A percentile compares a stretch with the other conserved stretches of the same genome.
Evolutionary conservation across 1,140 invertebrate species (phyloP).

Genomic region (Conus betulinus): DNA sequence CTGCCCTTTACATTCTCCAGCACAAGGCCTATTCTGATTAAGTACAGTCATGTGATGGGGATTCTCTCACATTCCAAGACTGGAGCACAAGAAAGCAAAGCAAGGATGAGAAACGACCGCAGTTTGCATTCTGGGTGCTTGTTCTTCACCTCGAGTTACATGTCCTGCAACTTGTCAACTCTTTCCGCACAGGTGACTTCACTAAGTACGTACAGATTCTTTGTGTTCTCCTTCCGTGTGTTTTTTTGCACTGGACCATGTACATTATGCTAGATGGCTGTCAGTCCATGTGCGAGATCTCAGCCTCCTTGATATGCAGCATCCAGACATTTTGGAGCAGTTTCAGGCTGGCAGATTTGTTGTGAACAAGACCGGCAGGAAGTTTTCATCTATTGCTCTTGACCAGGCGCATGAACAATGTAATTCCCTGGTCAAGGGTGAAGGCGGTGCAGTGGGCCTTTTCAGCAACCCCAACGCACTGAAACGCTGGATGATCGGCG

Average conservation of each 20-base stretch:
- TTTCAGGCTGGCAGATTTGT: background rate
- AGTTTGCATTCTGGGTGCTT: no score
- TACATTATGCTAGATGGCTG: conserved; percentile 56
- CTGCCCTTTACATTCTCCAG: no score
- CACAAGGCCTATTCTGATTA: no score
- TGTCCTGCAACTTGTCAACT: no score
- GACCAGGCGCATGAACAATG: conserved; percentile 58
- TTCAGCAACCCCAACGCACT: background rate
- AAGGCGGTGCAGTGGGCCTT: conserved; percentile 39
- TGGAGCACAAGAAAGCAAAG: no score
- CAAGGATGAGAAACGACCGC: no score
- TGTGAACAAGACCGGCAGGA: conserved; percentile 2
- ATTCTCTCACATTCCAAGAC: no score
- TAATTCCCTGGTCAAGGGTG: conserved; percentile 54
- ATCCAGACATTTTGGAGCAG: background rate
- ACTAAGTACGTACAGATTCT: no score
- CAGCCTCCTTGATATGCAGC: background rate
- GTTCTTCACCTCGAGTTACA: no score
- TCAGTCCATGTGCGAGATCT: conserved; percentile 51
- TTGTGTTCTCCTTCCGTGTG: background rate
- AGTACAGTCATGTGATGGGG: no score
- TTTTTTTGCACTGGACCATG: conserved; percentile 44
- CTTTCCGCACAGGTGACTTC: no score
- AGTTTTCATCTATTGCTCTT: conserved; percentile 29
- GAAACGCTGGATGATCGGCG: no score